These are phyloP conservation scores for Platysteira castanea DNA, from an alignment of 2,113 vertebrate genomes.

Conservation along the genomic window DNA sequence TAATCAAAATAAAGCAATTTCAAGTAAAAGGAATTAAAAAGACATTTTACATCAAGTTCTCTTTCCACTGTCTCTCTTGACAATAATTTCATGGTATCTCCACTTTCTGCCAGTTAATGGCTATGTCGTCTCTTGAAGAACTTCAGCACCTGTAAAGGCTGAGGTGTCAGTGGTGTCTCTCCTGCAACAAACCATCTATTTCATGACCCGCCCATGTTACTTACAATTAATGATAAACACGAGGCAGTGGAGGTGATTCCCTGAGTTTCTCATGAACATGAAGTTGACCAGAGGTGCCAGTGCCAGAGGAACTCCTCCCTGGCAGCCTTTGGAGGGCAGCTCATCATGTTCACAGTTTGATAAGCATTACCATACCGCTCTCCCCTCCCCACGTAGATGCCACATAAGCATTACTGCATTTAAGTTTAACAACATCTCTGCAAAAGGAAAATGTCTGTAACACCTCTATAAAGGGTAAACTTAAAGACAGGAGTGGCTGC, in stretches of 20 bases:
- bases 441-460: not conserved
- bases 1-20: not conserved
- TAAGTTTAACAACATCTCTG: not conserved
- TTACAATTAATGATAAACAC: not conserved
- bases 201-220: not conserved
- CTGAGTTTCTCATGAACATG: not conserved
- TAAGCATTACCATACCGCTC: not conserved
- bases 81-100: not conserved
- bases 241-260: not conserved
- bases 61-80: not conserved
- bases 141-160: not conserved
- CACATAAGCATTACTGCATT: not conserved
- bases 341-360: rapidly evolving
- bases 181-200: not conserved
- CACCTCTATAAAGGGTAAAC: not conserved
- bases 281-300: not conserved
- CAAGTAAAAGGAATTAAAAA: not conserved
- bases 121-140: not conserved
- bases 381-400: not conserved
- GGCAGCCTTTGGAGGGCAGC: not conserved
- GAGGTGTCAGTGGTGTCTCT: not conserved
- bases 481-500: not conserved
- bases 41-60: not conserved
- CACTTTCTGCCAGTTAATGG: not conserved
- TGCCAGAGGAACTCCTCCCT: not conserved